Conservation (phyloP, 2,888 invertebrate genomes). For the Ceramica pisi region DNA sequence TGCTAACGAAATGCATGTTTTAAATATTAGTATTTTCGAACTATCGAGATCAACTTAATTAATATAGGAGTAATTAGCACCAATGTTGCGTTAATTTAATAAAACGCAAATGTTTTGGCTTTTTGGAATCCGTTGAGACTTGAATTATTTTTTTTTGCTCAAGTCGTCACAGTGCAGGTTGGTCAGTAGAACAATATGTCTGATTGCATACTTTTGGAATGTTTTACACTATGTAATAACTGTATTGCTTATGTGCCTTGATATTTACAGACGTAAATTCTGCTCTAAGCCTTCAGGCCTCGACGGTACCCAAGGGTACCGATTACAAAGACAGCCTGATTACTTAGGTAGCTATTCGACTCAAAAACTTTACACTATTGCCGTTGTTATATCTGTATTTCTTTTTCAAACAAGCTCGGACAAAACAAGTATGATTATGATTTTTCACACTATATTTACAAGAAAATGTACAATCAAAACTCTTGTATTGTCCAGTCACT, state of each 20-base stretch:
- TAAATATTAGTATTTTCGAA: constrained; percentile 64
- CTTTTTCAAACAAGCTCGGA: not conserved
- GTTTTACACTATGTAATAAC: constrained; percentile 38
- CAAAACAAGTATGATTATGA: constrained; percentile 17
- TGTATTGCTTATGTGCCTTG: constrained; percentile 11
- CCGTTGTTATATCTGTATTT: not conserved
- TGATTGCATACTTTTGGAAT: constrained; percentile 42
- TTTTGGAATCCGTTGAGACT: constrained; percentile 8
- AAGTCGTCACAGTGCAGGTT: constrained; percentile 40
- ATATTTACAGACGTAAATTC: constrained; percentile 29
- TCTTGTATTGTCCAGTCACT: not conserved
- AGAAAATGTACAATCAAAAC: constrained; percentile 22
- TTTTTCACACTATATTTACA: constrained; percentile 53
- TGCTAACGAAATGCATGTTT: constrained; percentile 70
- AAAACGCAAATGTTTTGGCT: constrained; percentile 19
- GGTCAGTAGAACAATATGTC: constrained; percentile 26
- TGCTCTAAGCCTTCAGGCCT: not conserved
- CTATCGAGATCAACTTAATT: constrained; percentile 72
- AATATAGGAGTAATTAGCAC: constrained; percentile 66
- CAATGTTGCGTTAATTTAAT: constrained; percentile 48
- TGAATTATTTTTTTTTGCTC: constrained; percentile 19
- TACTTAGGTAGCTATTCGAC: constrained; percentile 7
- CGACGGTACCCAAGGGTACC: not conserved
- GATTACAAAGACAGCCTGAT: not conserved
- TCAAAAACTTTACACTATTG: constrained; percentile 14